Base-by-base conservation (phyloP, 2,797 vertebrate genomes). In the Emys orbicularis region DNA sequence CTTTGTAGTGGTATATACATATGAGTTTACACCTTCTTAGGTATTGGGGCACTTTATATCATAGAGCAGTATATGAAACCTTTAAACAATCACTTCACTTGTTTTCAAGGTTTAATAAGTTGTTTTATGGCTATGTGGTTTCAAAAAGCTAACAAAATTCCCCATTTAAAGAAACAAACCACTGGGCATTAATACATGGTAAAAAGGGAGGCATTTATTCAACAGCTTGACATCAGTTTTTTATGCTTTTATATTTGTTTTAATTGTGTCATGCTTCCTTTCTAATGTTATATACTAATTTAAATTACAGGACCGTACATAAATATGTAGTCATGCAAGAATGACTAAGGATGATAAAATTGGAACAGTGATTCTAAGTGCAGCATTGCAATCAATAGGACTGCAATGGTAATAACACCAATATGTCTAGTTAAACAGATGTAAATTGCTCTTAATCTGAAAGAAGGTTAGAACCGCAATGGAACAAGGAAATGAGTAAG, bases 301-400 rank as follows among this genome's bases (percentile, higher is more conserved):
- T 97, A 98, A 98, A 97, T 94, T 96, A 90, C 92, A 96, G 88
- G 59, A 88, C 94, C 7, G 53, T 97, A 98, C 95, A 96, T 97
- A 97, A 84, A 97, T 93, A 97, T 90, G 92, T 82, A 96, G 96
- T 97, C 96, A 96, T 96, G 95, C 90, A 97, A 98, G 96, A 97
- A 97, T 98, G 97, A 96, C 92, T 96, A 97, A 95, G 92, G 96
- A 97, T 96, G 97, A 97, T 97, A 97, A 98, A 97, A 97, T 94
- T 97, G 96, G 97, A 97, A 94, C 84, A 96, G 90, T 94, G 91
- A 94, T 97, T 94, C 95, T 97, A 97, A 98, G 95, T 97, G 94
- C 93, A 97, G 96, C 93, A 61, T 92, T 96, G 94, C 93, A 97
- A 96, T 97, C 97, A 95, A 95, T 97, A 95, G 94, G 94, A 94